phyloP scores from a whole-genome alignment of 2,113 vertebrate species.

The Pithys albifrons region DNA sequence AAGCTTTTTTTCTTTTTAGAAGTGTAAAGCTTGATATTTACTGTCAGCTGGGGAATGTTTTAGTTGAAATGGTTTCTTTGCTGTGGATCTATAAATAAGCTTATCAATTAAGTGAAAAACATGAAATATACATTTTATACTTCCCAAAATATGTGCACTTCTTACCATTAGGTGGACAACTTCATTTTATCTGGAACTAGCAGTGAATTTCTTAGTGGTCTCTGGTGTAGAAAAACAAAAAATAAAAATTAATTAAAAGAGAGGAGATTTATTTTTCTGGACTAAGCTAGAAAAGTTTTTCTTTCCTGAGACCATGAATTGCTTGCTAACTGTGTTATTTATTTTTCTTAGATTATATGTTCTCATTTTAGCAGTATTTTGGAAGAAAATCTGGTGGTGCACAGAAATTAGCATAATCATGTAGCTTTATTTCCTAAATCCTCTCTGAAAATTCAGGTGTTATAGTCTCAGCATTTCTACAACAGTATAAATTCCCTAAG shows the following conservation, averaged over 20 bases:
- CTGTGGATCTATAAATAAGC: not conserved
- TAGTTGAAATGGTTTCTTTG: slow-evolving; percentile 32
- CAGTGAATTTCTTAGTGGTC: not conserved
- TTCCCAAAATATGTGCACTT: not conserved
- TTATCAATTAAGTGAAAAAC: not conserved
- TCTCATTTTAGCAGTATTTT: not conserved
- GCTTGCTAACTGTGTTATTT: not conserved
- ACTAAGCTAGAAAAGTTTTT: not conserved
- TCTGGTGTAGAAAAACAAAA: not conserved
- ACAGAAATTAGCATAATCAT: not conserved
- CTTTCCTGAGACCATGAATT: not conserved
- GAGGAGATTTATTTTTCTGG: not conserved
- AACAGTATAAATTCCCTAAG: not conserved
- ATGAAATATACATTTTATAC: not conserved
- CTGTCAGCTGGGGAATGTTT: slow-evolving; percentile 27
- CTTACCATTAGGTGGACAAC: not conserved
- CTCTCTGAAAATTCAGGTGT: not conserved
- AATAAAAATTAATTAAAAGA: not conserved
- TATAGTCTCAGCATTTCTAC: not conserved
- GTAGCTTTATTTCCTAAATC: not conserved
- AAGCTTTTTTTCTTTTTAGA: not conserved
- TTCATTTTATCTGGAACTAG: not conserved
- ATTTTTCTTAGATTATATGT: not conserved
- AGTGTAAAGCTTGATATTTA: slow-evolving; percentile 47
- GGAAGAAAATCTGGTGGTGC: not conserved